Evolutionary conservation across 2,797 vertebrate genomes (phyloP).

Genomic region (Cichlasoma orientale): DNA sequence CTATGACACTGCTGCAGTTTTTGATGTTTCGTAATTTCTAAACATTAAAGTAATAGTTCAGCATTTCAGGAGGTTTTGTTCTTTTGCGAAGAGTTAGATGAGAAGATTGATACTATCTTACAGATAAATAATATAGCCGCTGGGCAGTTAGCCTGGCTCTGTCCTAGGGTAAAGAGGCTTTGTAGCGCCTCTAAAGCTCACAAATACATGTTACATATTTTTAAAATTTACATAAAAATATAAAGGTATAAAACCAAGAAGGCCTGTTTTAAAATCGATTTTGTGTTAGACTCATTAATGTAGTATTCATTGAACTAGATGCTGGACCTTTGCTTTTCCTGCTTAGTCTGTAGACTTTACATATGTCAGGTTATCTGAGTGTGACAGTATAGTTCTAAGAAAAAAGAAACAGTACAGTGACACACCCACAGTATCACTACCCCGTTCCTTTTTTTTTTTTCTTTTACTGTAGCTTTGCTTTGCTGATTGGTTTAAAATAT

Average conservation of each 20-base stretch:
- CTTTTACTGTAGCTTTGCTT: neutral
- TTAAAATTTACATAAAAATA: neutral
- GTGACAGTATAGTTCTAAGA: neutral
- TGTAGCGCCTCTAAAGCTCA: neutral
- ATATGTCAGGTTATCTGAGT: neutral
- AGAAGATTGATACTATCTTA: neutral
- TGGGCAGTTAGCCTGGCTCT: neutral
- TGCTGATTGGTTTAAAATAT: neutral
- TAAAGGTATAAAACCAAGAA: neutral
- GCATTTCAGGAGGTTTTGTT: neutral
- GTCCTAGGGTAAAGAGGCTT: neutral
- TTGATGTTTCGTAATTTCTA: neutral
- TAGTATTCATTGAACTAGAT: neutral
- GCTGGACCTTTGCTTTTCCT: neutral
- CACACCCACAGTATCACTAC: neutral
- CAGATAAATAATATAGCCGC: neutral
- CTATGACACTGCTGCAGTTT: neutral
- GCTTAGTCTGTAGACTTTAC: neutral
- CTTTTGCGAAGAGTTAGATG: neutral
- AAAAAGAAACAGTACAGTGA: neutral
- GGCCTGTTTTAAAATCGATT: neutral
- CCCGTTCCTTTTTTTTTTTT: neutral
- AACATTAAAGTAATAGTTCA: neutral
- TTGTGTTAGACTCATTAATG: neutral
- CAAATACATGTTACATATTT: neutral